Base-by-base conservation (phyloP, 2,888 invertebrate species). In the Proisotoma minuta region DNA sequence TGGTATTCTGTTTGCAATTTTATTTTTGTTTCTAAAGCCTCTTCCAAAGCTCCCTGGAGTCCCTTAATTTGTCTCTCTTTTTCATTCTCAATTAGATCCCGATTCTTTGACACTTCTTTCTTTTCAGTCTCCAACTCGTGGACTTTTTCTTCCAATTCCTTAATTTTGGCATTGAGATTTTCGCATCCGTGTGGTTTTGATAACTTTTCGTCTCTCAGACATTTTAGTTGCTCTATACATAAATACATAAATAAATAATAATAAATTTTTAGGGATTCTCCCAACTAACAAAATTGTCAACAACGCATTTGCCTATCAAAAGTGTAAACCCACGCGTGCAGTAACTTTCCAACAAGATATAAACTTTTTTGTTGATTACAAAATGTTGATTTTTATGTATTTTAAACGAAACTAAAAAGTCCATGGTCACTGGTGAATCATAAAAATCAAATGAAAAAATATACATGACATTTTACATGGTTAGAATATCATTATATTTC, bases 11-110 rank as follows among this genome's bases (percentile, higher is more conserved):
- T 67, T 24, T 84, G 82, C 57, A 83, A 78, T 69, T 80, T 80
- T 63, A 80, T 79, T 62, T 83, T 83, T 74, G 85, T 84, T 47
- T 82, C 82, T 63, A 83, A 80, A 0, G 85, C 84, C 65, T 83
- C 82, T 71, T 84, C 81, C 72, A 87, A 72, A 0, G 84, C 78
- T 76, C 84, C 81, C 62, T 81, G 80, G 10, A 84, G 76, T 54
- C 80, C 78, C 67, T 79, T 78, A 65, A 83, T 79, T 73, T 84
- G 84, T 69, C 79, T 79, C 47, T 76, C 75, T 47, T 76, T 58
- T 59, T 77, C 77, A 10, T 59, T 69, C 58, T 75, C 74, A 34
- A 75, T 51, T 1, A 79, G 66, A 76, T 80, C 73, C 74, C 76
- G 66, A 18, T 76, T 73, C 59, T 78, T 78, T 61, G 77, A 76